Conservation (phyloP, 1,140 invertebrate species). For the Cherax destructor region DNA sequence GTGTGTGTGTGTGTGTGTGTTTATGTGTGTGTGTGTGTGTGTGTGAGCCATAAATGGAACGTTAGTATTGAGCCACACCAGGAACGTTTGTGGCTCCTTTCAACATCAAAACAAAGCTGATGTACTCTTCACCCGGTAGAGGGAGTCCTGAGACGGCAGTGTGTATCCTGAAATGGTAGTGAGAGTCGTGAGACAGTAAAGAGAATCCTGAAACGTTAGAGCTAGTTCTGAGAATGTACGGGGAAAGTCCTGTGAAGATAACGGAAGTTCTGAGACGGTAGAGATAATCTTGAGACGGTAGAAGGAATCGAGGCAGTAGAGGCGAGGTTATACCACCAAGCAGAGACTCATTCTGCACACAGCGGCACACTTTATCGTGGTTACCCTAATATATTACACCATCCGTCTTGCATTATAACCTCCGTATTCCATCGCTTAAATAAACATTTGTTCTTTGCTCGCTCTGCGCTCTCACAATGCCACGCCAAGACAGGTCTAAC, state of each 20-base stretch:
- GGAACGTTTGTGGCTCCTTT: no score
- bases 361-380: constrained; percentile 26
- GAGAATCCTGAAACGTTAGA: no score
- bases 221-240: no score
- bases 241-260: no score
- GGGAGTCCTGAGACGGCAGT: no score
- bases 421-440: constrained; percentile 1
- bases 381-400: constrained; percentile 38
- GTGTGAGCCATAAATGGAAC: neutral
- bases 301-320: neutral
- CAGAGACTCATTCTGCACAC: neutral
- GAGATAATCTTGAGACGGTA: no score
- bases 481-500: neutral
- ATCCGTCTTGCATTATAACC: constrained; percentile 37
- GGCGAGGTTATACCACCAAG: neutral
- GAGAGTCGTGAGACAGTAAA: no score
- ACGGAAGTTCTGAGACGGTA: no score
- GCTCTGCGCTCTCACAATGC: neutral
- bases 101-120: no score
- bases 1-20: constrained; percentile 31
- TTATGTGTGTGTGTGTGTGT: constrained; percentile 21
- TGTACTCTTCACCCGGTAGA: no score
- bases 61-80: neutral
- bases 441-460: constrained; percentile 7
- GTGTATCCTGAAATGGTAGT: no score